These are phyloP conservation scores for Goniozus legneri DNA, from an alignment of 1,140 invertebrate species.

Conservation along the genomic window DNA sequence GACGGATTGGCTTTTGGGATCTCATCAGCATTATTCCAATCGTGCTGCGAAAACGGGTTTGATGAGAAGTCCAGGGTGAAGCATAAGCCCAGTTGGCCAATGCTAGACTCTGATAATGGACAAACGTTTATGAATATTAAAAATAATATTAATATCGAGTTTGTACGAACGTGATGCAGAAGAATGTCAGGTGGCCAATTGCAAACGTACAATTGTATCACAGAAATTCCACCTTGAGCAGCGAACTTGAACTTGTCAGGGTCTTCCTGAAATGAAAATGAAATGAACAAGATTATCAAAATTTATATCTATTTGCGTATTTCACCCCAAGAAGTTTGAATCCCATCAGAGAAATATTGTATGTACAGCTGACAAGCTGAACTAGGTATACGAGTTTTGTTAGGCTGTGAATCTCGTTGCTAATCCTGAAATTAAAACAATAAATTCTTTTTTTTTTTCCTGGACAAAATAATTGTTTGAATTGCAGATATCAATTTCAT, in stretches of 20 bases:
- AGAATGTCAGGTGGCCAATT: conserved; percentile 27
- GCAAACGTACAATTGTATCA: conserved; percentile 23
- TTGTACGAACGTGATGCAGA: conserved; percentile 15
- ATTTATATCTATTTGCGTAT: not conserved
- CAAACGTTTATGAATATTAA: too few relatives aligned
- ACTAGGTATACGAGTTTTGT: conserved; percentile 22
- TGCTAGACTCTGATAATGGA: not conserved
- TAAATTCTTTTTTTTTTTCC: too few relatives aligned
- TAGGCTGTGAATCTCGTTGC: conserved; percentile 22
- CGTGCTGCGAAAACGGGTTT: too few relatives aligned
- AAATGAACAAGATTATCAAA: not conserved
- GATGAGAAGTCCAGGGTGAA: not conserved
- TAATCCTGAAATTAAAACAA: too few relatives aligned
- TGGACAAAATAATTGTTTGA: too few relatives aligned
- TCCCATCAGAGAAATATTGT: conserved; percentile 30
- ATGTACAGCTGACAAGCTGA: conserved; percentile 27
- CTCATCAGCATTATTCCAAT: conserved; percentile 36
- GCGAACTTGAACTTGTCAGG: conserved; percentile 17
- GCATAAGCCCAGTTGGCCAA: not conserved
- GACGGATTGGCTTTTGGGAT: conserved; percentile 39
- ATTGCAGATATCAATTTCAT: not conserved
- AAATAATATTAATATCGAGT: too few relatives aligned
- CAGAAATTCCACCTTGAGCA: conserved; percentile 13
- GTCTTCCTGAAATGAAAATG: conserved; percentile 11
- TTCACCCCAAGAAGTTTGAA: conserved; percentile 29